phyloP scores from a whole-genome alignment of 2,888 invertebrate genomes.

The Chloromyia formosa region DNA sequence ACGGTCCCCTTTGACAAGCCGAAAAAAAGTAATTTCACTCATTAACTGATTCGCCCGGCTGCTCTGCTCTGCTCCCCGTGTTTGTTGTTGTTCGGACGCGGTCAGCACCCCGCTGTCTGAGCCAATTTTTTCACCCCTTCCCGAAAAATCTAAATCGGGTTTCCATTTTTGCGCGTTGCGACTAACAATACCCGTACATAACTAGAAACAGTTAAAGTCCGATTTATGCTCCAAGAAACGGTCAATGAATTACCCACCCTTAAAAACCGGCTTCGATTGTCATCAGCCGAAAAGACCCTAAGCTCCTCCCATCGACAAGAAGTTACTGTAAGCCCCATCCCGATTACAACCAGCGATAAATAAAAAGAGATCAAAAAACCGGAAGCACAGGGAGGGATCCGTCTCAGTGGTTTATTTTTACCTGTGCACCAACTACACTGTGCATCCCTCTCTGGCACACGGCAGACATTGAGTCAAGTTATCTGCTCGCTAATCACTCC shows the following conservation, averaged over 20 bases:
- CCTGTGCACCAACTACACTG: not conserved
- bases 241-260: conserved; percentile 36
- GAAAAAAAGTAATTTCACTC: conserved; percentile 37
- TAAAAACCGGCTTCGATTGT: not conserved
- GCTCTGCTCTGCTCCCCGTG: too few species aligned
- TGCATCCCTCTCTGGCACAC: not conserved
- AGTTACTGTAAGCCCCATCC: not conserved
- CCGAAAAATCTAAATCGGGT: conserved; percentile 14
- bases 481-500: not conserved
- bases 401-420: not conserved
- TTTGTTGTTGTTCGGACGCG: not conserved
- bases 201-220: conserved; percentile 47
- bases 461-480: not conserved
- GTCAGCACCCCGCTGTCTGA: conserved; percentile 35
- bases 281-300: conserved; percentile 20
- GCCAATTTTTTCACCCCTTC: not conserved
- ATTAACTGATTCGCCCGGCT: conserved; percentile 36
- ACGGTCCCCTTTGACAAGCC: conserved; percentile 38
- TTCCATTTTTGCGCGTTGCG: conserved; percentile 33
- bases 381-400: not conserved
- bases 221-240: conserved; percentile 45
- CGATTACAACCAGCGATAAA: not conserved
- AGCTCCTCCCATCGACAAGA: conserved; percentile 41
- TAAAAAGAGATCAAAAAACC: not conserved
- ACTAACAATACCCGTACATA: conserved; percentile 32